Evolutionary conservation across 2,113 vertebrate genomes (phyloP).

Genomic region (Hemicordylus capensis): DNA sequence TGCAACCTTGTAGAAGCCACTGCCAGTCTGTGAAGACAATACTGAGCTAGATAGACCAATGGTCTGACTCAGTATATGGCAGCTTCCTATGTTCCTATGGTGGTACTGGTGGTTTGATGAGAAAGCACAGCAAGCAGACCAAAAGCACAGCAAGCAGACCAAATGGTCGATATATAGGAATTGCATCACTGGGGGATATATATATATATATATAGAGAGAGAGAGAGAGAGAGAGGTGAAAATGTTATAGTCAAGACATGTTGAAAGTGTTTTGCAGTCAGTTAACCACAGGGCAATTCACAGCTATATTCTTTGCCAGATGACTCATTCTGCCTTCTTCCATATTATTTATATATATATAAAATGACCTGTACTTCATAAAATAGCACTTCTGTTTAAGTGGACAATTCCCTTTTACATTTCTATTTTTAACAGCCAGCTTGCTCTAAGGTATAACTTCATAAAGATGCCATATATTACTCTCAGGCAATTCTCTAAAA

Average conservation of each 20-base stretch:
- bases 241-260: conserved; percentile 27
- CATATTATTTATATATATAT: neutral
- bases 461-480: conserved; percentile 51
- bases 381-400: conserved; percentile 58
- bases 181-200: conserved; percentile 17
- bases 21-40: too few relatives aligned
- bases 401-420: conserved; percentile 49
- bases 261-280: conserved; percentile 29
- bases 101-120: neutral
- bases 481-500: conserved; percentile 56
- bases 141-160: neutral
- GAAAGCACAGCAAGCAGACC: too few relatives aligned
- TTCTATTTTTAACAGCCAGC: conserved; percentile 53
- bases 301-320: conserved; percentile 43
- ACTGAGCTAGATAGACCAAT: too few relatives aligned
- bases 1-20: too few relatives aligned
- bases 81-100: neutral
- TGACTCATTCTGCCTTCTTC: conserved; percentile 53
- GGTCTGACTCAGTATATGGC: too few relatives aligned
- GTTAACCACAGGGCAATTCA: conserved; percentile 46
- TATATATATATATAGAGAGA: too few relatives aligned
- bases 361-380: conserved; percentile 44
- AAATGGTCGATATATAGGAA: conserved; percentile 8
- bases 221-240: neutral
- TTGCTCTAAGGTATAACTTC: conserved; percentile 33